Percentiles rank a stretch among this genome's conserved stretches.
Evolutionary conservation across 2,113 vertebrate species (phyloP).

Genomic region (Coregonus clupeaformis): DNA sequence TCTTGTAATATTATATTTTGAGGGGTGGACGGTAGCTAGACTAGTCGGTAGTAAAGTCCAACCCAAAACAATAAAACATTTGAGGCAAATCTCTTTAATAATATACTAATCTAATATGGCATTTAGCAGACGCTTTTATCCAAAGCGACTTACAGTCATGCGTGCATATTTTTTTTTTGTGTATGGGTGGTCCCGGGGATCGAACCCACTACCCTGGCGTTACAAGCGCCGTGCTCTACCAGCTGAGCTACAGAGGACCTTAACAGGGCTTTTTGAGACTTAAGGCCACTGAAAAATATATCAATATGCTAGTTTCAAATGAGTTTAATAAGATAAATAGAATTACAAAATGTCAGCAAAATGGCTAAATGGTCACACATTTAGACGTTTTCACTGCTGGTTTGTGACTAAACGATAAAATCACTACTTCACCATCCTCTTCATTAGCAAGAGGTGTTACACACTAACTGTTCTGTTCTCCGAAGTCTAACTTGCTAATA

Average conservation of each 20-base stretch:
- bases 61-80: not conserved
- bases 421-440: conserved; percentile 22
- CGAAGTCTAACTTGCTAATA: not conserved
- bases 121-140: no score
- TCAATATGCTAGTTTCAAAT: conserved; percentile 19
- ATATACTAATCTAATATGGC: no score
- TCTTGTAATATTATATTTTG: not conserved
- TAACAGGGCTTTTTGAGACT: not conserved
- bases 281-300: conserved; percentile 14
- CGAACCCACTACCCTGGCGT: no score
- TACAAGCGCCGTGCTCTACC: no score
- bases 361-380: conserved; percentile 17
- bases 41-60: not conserved
- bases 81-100: not conserved
- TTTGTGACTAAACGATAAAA: not conserved
- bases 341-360: conserved; percentile 42
- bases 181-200: no score
- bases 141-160: no score
- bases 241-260: no score
- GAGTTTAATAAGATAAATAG: not conserved
- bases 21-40: not conserved
- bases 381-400: conserved; percentile 20
- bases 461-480: not conserved
- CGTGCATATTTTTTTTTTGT: no score
- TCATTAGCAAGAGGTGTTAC: not conserved